Conservation (phyloP, 1,140 invertebrate species). For the Drosophila ambigua region DNA sequence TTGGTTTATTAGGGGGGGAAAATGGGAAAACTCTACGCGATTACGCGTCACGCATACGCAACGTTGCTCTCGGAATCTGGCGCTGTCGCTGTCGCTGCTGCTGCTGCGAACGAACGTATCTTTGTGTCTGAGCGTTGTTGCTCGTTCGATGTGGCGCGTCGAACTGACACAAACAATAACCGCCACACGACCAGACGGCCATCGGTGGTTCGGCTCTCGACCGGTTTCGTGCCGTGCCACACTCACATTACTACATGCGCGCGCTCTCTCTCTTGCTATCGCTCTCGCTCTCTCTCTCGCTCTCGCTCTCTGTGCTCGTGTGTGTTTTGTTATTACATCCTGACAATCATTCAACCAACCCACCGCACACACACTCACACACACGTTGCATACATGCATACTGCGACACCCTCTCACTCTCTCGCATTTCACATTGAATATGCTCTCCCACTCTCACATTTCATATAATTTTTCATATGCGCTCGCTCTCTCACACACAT, state of each 20-base stretch:
- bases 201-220: constrained; percentile 30
- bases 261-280: too few relatives aligned
- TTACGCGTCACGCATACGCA: constrained; percentile 50
- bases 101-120: constrained; percentile 23
- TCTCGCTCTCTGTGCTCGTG: constrained; percentile 32
- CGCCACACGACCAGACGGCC: constrained; percentile 35
- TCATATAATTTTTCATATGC: constrained; percentile 79
- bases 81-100: constrained; percentile 30
- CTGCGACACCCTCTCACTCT: neutral
- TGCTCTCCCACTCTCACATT: constrained; percentile 65
- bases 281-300: too few relatives aligned
- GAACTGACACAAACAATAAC: constrained; percentile 81
- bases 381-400: constrained; percentile 3
- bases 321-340: constrained; percentile 74
- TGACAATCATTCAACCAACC: constrained; percentile 77
- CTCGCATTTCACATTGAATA: neutral
- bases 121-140: too few relatives aligned
- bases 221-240: too few relatives aligned
- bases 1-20: neutral
- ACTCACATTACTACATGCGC: too few relatives aligned
- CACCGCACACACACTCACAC: constrained; percentile 61
- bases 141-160: constrained; percentile 81
- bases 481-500: constrained; percentile 52
- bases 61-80: constrained; percentile 26
- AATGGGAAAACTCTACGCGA: constrained; percentile 29